Evolutionary conservation across 2,113 vertebrate genomes (phyloP).

Genomic region (Semnopithecus entellus): DNA sequence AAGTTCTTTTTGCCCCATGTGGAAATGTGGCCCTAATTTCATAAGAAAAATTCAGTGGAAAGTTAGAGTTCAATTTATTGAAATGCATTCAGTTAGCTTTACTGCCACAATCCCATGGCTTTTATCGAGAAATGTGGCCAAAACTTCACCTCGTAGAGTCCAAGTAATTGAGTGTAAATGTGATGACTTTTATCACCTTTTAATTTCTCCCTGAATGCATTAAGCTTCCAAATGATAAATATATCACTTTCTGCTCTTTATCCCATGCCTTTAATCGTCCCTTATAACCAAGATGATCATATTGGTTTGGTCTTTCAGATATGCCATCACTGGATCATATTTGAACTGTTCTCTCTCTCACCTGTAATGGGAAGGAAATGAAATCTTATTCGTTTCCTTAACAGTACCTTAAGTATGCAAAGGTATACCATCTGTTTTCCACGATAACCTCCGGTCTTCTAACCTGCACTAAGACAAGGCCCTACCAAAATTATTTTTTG

Average conservation of each 20-base stretch:
- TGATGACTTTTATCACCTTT: not conserved
- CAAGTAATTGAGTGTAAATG: not conserved
- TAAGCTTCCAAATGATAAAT: slow-evolving; percentile 1
- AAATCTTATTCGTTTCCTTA: not conserved
- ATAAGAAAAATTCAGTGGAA: slow-evolving; percentile 1
- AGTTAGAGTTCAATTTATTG: not conserved
- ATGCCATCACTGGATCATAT: not conserved
- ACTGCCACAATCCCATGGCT: not conserved
- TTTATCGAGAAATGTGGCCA: not conserved
- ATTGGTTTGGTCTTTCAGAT: not conserved
- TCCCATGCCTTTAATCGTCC: not conserved
- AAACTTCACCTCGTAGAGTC: not conserved
- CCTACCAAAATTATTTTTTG: not conserved
- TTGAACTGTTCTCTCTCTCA: not conserved
- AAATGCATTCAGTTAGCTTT: not conserved
- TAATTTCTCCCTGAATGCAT: not conserved
- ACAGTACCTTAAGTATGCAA: not conserved
- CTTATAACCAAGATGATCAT: not conserved
- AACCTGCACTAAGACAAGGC: not conserved
- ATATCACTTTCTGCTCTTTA: not conserved
- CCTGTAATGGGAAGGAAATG: not conserved
- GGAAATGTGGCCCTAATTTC: not conserved
- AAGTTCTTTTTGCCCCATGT: not conserved
- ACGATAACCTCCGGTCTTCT: not conserved
- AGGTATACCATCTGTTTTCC: not conserved